Percentiles rank a stretch among this genome's conserved stretches.
These are phyloP conservation scores for Drosophila meridionalis DNA, from an alignment of 2,888 invertebrate species.

Conservation along the genomic window DNA sequence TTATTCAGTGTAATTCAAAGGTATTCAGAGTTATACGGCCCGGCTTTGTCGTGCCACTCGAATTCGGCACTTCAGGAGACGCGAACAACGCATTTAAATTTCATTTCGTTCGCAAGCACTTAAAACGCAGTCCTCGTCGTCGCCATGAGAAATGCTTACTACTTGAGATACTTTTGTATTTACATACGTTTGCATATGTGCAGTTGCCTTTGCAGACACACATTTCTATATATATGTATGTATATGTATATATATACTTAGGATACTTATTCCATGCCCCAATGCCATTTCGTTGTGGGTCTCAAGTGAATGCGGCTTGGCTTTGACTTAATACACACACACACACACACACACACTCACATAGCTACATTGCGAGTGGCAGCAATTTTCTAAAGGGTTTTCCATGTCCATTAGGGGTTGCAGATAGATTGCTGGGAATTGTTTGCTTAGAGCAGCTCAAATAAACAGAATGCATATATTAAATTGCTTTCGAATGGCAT, in stretches of 20 bases:
- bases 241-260: constrained; percentile 19
- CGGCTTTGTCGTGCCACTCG: constrained; percentile 55
- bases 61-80: constrained; percentile 68
- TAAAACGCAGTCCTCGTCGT: constrained; percentile 62
- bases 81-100: constrained; percentile 72
- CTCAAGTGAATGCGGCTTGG: constrained; percentile 55
- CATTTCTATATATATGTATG: background rate
- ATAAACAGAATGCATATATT: constrained; percentile 63
- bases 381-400: constrained; percentile 68
- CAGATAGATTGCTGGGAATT: constrained; percentile 44
- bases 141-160: constrained; percentile 66
- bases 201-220: constrained; percentile 6
- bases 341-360: constrained; percentile 1
- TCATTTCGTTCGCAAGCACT: constrained; percentile 58
- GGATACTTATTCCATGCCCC: constrained; percentile 51
- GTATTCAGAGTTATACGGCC: constrained; percentile 8
- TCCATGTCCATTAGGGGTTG: constrained; percentile 65
- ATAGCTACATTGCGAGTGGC: constrained; percentile 20
- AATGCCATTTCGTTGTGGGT: constrained; percentile 35
- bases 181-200: constrained; percentile 34
- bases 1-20: constrained; percentile 27
- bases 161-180: constrained; percentile 74
- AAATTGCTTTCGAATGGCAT: constrained; percentile 78
- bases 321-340: constrained; percentile 51
- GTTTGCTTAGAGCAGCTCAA: constrained; percentile 51